Percentiles rank a stretch among this genome's conserved stretches.
phyloP scores from a whole-genome alignment of 1,140 invertebrate genomes.

The Penaeus japonicus region DNA sequence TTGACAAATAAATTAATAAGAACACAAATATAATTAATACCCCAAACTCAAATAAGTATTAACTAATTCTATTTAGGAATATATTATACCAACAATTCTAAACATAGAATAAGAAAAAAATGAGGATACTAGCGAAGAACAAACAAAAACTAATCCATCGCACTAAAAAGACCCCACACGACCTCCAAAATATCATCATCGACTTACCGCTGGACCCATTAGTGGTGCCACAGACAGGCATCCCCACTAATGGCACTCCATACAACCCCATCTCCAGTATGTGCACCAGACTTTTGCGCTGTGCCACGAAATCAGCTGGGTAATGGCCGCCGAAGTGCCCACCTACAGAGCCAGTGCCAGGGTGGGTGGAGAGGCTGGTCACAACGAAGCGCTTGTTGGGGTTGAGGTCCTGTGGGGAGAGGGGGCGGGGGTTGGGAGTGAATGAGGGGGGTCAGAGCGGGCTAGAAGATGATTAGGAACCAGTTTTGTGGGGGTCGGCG shows the following conservation, averaged over 20 bases:
- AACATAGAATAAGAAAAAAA: too few relatives aligned
- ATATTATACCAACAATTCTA: too few relatives aligned
- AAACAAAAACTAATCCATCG: neutral
- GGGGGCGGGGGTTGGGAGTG: neutral
- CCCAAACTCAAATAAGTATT: too few relatives aligned
- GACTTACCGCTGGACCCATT: constrained; percentile 29
- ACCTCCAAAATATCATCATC: neutral
- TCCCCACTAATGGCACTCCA: constrained; percentile 65
- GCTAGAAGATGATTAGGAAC: too few relatives aligned
- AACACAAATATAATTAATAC: too few relatives aligned
- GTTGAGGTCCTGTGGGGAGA: neutral
- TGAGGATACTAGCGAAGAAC: neutral
- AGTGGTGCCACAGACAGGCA: constrained; percentile 65
- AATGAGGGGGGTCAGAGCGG: neutral
- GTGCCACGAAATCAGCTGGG: constrained; percentile 15
- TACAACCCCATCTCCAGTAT: constrained; percentile 63
- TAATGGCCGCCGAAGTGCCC: constrained; percentile 40
- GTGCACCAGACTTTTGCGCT: constrained; percentile 43
- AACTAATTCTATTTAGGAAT: too few relatives aligned
- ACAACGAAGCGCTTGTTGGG: constrained; percentile 6
- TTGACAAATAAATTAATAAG: too few relatives aligned
- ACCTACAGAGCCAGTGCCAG: constrained; percentile 30
- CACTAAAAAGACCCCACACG: neutral
- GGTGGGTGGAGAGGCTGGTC: constrained; percentile 44
- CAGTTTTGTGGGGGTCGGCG: too few relatives aligned